A percentile compares a stretch with the other conserved stretches of the same genome.
Evolutionary conservation across 1,140 invertebrate species (phyloP).

Genomic region (Ericerus pela): DNA sequence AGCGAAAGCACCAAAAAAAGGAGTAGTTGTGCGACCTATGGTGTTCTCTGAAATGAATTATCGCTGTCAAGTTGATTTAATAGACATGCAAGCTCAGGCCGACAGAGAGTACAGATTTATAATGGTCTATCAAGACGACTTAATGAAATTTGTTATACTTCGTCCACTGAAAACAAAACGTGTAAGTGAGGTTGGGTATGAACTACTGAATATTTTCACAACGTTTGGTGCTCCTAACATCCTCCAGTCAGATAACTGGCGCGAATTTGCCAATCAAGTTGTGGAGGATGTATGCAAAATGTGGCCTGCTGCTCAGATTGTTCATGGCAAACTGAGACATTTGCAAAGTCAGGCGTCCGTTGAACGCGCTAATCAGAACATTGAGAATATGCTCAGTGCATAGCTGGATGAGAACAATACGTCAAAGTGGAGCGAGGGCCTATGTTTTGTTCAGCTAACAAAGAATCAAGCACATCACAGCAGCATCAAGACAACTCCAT

Average conservation of each 20-base stretch:
- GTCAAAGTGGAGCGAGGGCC: constrained; percentile 25
- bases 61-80: constrained; percentile 22
- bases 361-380: constrained; percentile 30
- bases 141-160: constrained; percentile 26
- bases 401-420: constrained; percentile 27
- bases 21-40: neutral
- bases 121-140: constrained; percentile 44
- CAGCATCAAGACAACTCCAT: no score
- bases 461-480: constrained; percentile 26
- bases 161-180: neutral
- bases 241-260: neutral
- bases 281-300: constrained; percentile 13
- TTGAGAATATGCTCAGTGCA: constrained; percentile 29
- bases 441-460: constrained; percentile 25
- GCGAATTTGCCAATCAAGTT: constrained; percentile 5
- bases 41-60: neutral
- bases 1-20: neutral
- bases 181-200: neutral
- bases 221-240: neutral
- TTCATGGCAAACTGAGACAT: constrained; percentile 28
- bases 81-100: neutral
- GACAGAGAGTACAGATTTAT: neutral
- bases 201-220: neutral
- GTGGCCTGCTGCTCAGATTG: constrained; percentile 9
- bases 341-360: constrained; percentile 28